A percentile compares a stretch with the other conserved stretches of the same genome.
Conservation (phyloP, 2,113 vertebrate species). For the Bos indicus region DNA sequence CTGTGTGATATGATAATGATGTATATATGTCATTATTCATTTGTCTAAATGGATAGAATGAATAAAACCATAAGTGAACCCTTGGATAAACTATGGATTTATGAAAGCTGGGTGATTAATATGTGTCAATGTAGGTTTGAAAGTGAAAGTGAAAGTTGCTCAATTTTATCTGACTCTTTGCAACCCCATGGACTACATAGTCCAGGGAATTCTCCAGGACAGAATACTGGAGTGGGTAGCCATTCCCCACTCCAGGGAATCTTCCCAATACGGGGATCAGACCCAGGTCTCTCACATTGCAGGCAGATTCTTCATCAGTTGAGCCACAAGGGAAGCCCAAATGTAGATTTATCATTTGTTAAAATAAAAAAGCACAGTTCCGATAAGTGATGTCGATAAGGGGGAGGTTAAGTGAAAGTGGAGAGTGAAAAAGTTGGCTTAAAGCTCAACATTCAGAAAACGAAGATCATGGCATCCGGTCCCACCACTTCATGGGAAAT, state of each 20-base stretch:
- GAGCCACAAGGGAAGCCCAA: not conserved
- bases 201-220: not conserved
- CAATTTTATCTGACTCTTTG: not conserved
- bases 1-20: not conserved
- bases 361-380: not conserved
- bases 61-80: not conserved
- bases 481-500: too few relatives aligned
- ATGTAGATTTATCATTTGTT: not conserved
- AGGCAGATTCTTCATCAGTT: not conserved
- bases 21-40: not conserved
- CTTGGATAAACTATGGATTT: not conserved
- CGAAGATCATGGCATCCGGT: too few relatives aligned
- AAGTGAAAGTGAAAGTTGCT: not conserved
- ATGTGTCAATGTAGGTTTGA: not conserved
- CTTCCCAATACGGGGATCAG: not conserved
- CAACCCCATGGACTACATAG: not conserved
- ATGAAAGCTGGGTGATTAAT: not conserved
- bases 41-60: not conserved
- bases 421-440: too few relatives aligned
- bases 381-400: rapidly evolving
- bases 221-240: not conserved
- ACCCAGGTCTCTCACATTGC: not conserved
- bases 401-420: not conserved
- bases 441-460: too few relatives aligned
- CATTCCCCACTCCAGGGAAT: not conserved